Percentiles rank a stretch among this genome's conserved stretches.
Evolutionary conservation across 1,140 invertebrate species (phyloP).

Genomic region (Trichonephila clavipes): DNA sequence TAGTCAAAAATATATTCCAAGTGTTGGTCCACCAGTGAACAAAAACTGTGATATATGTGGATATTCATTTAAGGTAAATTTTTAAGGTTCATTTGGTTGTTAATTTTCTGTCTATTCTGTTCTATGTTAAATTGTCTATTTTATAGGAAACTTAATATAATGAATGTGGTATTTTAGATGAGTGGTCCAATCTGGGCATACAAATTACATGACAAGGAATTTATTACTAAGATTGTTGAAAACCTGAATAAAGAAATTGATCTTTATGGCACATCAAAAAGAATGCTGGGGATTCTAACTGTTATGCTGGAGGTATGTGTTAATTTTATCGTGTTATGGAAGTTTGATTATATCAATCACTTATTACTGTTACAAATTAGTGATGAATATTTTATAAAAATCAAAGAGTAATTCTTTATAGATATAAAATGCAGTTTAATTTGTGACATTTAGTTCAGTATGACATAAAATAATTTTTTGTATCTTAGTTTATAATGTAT

Average conservation of each 20-base stretch:
- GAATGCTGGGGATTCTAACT: conserved; percentile 86
- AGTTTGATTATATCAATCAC: background rate
- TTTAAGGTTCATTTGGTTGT: background rate
- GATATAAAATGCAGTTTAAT: no score
- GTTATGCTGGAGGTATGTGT: conserved; percentile 81
- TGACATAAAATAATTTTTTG: no score
- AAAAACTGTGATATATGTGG: conserved; percentile 89
- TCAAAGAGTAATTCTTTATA: no score
- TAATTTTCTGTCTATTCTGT: background rate
- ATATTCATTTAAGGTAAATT: conserved; percentile 85
- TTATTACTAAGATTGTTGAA: conserved; percentile 83
- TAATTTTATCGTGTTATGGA: background rate
- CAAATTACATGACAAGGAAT: conserved; percentile 89
- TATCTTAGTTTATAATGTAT: no score
- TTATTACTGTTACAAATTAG: background rate
- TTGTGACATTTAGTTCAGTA: no score
- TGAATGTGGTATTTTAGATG: conserved; percentile 83
- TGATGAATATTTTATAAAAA: no score
- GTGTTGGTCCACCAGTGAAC: conserved; percentile 85
- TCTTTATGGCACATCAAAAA: conserved; percentile 84
- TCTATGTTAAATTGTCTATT: no score
- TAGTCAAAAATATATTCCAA: conserved; percentile 83
- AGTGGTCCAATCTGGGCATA: conserved; percentile 97
- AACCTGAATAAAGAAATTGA: conserved; percentile 77
- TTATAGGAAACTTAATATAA: no score